A percentile compares a stretch with the other conserved stretches of the same genome.
Conservation (phyloP, 2,888 invertebrate species). For the Philereme vetulata region DNA sequence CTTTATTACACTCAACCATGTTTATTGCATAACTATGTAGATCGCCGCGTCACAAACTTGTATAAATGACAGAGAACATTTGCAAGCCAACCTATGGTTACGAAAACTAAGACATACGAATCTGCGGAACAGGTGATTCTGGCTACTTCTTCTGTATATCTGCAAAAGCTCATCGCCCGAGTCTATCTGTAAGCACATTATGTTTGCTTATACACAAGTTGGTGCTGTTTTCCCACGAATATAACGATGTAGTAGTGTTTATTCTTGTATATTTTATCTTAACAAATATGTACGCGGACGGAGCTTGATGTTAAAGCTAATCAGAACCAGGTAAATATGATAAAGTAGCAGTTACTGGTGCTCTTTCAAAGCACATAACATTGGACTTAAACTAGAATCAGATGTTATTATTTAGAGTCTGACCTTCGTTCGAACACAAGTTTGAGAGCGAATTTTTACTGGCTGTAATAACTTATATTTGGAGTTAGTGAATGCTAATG, state of each 20-base stretch:
- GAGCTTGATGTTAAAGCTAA: background rate
- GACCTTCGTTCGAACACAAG: slow-evolving; percentile 34
- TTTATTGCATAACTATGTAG: slow-evolving; percentile 41
- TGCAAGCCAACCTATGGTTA: slow-evolving; percentile 35
- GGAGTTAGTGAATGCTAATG: background rate
- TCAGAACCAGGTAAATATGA: background rate
- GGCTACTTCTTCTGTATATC: slow-evolving; percentile 11
- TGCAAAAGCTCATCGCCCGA: background rate
- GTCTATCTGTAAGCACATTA: too few species aligned
- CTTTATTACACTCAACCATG: slow-evolving; percentile 34
- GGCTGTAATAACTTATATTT: slow-evolving; percentile 10
- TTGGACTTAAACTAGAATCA: slow-evolving; percentile 28
- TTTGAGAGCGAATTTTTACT: slow-evolving; percentile 24
- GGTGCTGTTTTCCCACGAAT: background rate
- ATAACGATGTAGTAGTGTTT: background rate
- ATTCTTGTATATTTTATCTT: slow-evolving; percentile 8
- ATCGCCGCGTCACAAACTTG: slow-evolving; percentile 39
- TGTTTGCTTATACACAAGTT: background rate
- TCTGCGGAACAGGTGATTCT: slow-evolving; percentile 17
- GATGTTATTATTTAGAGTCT: slow-evolving; percentile 31
- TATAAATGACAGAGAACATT: slow-evolving; percentile 37
- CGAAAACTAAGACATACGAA: slow-evolving; percentile 26
- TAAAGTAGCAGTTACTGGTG: slow-evolving; percentile 2
- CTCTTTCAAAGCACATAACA: slow-evolving; percentile 26
- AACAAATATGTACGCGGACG: background rate